A percentile compares a stretch with the other conserved stretches of the same genome.
phyloP scores from a whole-genome alignment of 2,888 invertebrate genomes.

The Patella pellucida region DNA sequence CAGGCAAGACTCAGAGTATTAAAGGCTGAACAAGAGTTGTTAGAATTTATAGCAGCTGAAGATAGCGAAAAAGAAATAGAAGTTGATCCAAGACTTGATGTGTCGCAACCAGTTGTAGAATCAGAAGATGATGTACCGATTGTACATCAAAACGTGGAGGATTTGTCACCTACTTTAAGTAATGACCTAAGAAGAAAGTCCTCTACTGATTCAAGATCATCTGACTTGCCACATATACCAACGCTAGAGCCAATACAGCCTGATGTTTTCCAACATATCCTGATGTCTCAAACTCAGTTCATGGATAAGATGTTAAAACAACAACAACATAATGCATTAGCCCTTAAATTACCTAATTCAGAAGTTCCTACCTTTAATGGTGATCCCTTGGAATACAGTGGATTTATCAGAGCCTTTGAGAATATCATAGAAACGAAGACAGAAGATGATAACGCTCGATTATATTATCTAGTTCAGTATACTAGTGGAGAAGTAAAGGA shows the following conservation, averaged over 20 bases:
- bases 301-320: neutral
- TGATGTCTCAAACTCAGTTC: neutral
- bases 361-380: neutral
- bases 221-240: no score
- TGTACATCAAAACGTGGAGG: no score
- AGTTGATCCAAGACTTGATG: no score
- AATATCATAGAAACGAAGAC: slow-evolving; percentile 2
- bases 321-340: neutral
- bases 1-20: neutral
- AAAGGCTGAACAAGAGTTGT: neutral
- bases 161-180: no score
- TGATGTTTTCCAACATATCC: neutral
- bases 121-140: no score
- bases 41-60: no score
- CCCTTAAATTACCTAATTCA: neutral
- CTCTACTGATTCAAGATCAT: no score
- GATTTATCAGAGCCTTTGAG: slow-evolving; percentile 2
- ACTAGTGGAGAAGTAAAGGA: slow-evolving; percentile 18
- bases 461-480: slow-evolving; percentile 19
- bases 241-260: neutral
- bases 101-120: no score
- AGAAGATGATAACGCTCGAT: neutral
- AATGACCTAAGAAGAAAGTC: no score
- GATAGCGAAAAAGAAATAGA: no score
- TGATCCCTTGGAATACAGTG: neutral